Evolutionary conservation across 2,888 invertebrate genomes (phyloP).

Genomic region (Abrostola triplasia): DNA sequence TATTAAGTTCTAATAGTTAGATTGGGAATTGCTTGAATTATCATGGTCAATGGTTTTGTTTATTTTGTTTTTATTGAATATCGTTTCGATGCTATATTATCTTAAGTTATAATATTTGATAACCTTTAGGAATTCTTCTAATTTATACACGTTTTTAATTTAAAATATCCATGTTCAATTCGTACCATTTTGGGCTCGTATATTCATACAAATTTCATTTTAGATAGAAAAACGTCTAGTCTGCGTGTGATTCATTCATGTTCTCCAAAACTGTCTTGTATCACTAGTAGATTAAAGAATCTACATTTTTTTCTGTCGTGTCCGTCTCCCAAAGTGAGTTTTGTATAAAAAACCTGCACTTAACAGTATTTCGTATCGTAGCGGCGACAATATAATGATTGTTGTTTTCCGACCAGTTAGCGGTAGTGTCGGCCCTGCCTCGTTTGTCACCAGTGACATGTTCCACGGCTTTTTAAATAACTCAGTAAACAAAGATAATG

Average conservation of each 20-base stretch:
- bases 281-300: background rate
- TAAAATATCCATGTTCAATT: too few relatives aligned
- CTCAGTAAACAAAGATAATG: background rate
- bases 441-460: slow-evolving; percentile 1
- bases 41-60: slow-evolving; percentile 17
- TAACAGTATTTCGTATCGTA: slow-evolving; percentile 10
- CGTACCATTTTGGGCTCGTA: too few relatives aligned
- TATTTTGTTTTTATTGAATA: slow-evolving; percentile 6
- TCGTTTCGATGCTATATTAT: background rate
- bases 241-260: background rate
- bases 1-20: slow-evolving; percentile 25
- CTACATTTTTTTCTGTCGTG: background rate
- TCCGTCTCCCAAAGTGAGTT: background rate
- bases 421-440: slow-evolving; percentile 9
- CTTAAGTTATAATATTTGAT: too few relatives aligned
- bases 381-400: slow-evolving; percentile 10
- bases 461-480: slow-evolving; percentile 1
- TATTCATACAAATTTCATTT: too few relatives aligned
- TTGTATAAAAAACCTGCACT: slow-evolving; percentile 4
- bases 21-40: slow-evolving; percentile 5
- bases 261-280: background rate
- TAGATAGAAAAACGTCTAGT: too few relatives aligned
- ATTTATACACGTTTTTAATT: too few relatives aligned
- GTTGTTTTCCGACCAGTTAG: slow-evolving; percentile 4
- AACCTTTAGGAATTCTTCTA: too few relatives aligned